phyloP scores from a whole-genome alignment of 1,140 invertebrate species.

The Euwallacea fornicatus region DNA sequence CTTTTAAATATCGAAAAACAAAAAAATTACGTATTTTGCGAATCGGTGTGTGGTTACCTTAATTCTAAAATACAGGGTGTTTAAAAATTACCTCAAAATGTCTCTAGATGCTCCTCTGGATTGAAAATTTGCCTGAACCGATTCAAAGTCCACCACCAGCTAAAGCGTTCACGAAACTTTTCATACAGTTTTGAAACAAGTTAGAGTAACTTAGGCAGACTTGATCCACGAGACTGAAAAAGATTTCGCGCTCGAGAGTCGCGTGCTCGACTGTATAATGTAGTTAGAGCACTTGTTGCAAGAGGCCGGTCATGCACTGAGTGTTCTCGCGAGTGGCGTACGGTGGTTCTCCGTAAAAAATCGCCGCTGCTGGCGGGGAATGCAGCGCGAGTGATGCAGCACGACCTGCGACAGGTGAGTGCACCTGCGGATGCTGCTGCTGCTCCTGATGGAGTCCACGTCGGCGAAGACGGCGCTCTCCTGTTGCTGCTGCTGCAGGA shows the following conservation, averaged over 20 bases:
- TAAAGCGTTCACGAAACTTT: no score
- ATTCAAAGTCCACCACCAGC: no score
- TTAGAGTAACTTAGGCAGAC: no score
- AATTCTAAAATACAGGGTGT: no score
- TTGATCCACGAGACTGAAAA: no score
- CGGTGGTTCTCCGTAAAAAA: slow-evolving; percentile 36
- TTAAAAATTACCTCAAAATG: no score
- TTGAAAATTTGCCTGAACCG: no score
- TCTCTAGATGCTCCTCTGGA: no score
- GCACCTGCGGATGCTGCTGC: slow-evolving; percentile 42
- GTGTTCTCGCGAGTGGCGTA: slow-evolving; percentile 38
- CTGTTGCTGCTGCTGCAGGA: slow-evolving; percentile 1
- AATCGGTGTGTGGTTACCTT: no score
- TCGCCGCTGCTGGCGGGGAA: slow-evolving; percentile 44
- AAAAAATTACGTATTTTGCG: no score
- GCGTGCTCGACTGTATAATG: slow-evolving; percentile 1
- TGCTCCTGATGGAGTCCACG: slow-evolving; percentile 14
- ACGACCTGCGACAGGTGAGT: slow-evolving; percentile 45
- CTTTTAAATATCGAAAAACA: no score
- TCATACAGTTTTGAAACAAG: no score
- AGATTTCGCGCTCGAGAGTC: background rate
- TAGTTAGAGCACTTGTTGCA: slow-evolving; percentile 9
- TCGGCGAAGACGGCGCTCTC: slow-evolving; percentile 7
- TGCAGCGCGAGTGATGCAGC: slow-evolving; percentile 39
- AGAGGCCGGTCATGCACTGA: slow-evolving; percentile 25